phyloP scores from a whole-genome alignment of 2,113 vertebrate species.

The Triplophysa tibetana region DNA sequence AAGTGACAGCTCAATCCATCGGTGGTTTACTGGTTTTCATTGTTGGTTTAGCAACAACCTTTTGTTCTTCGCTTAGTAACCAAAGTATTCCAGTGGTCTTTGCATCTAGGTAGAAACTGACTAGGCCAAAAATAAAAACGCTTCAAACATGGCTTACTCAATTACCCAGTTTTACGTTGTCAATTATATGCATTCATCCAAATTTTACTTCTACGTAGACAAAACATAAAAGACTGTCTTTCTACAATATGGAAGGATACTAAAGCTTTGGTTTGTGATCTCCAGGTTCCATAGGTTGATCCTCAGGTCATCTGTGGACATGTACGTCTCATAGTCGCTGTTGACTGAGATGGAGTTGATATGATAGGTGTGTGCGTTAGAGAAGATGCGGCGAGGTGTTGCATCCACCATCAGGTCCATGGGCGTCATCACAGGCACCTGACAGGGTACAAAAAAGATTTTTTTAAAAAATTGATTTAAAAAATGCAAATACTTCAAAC shows the following conservation, averaged over 20 bases:
- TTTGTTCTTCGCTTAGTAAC: constrained; percentile 1
- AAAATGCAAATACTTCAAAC: no score
- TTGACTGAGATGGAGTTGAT: constrained; percentile 93
- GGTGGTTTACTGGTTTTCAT: constrained; percentile 19
- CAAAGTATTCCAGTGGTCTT: background rate
- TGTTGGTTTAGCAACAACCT: background rate
- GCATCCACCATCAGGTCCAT: constrained; percentile 93
- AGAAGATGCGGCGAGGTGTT: constrained; percentile 82
- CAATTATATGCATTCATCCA: no score
- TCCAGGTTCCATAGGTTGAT: constrained; percentile 91
- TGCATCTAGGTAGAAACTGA: background rate
- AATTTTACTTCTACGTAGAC: no score
- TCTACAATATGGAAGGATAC: constrained; percentile 78
- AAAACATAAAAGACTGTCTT: background rate
- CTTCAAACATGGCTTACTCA: no score
- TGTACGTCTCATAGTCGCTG: constrained; percentile 89
- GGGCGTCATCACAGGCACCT: constrained; percentile 87
- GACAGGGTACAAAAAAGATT: constrained; percentile 1
- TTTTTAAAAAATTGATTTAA: no score
- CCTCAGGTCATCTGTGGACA: constrained; percentile 88
- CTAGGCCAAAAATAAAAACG: background rate
- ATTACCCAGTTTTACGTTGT: background rate
- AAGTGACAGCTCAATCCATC: background rate
- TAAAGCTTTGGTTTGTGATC: constrained; percentile 90
- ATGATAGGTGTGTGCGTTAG: constrained; percentile 88